These are phyloP conservation scores for Xanthorhoe spadicearia DNA, from an alignment of 2,888 invertebrate species.

Conservation along the genomic window DNA sequence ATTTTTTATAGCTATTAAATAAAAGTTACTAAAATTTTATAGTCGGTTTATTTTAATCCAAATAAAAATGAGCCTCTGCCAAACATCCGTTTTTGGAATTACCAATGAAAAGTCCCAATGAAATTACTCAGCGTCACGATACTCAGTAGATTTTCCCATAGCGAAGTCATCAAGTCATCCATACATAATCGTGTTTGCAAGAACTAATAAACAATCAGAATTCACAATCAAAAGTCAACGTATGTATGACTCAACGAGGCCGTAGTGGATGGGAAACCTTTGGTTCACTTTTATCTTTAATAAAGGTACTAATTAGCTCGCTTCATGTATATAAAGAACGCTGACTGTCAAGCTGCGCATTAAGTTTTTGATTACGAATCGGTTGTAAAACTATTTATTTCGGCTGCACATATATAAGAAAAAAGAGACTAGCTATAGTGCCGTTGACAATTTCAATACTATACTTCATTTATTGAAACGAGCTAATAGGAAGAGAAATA, in stretches of 20 bases:
- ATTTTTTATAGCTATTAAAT: too few relatives aligned
- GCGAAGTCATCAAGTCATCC: conserved; percentile 29
- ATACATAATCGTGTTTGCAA: conserved; percentile 35
- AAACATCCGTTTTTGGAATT: not conserved
- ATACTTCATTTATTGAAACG: too few relatives aligned
- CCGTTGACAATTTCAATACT: too few relatives aligned
- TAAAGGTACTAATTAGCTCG: not conserved
- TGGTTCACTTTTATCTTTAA: not conserved
- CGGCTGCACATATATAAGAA: too few relatives aligned
- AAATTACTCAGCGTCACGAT: conserved; percentile 3
- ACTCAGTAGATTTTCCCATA: conserved; percentile 31
- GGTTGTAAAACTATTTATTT: too few relatives aligned
- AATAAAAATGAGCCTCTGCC: not conserved
- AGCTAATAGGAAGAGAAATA: too few relatives aligned
- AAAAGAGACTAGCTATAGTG: too few relatives aligned
- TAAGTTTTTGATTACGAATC: too few relatives aligned
- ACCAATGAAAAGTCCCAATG: conserved; percentile 12
- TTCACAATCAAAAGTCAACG: conserved; percentile 31
- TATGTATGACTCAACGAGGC: conserved; percentile 34
- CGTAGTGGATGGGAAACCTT: conserved; percentile 6
- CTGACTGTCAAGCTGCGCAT: too few relatives aligned
- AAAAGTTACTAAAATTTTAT: too few relatives aligned
- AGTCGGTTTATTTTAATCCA: not conserved
- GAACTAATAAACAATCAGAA: conserved; percentile 35
- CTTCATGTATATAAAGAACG: not conserved